phyloP scores from a whole-genome alignment of 1,140 invertebrate genomes.

The Habropoda laboriosa region DNA sequence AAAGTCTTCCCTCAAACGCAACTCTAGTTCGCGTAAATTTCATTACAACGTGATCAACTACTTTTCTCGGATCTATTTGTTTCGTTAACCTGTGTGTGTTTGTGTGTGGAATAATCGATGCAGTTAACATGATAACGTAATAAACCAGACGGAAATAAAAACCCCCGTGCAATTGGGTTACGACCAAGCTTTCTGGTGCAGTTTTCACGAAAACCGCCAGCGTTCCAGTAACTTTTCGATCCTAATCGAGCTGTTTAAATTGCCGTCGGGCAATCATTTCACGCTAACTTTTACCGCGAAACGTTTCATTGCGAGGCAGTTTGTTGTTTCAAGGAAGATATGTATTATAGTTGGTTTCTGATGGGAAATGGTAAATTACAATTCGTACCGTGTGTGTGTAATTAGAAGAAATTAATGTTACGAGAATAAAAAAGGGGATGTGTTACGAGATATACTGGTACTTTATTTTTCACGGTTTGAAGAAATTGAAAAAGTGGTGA shows the following conservation, averaged over 20 bases:
- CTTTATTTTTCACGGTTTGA: no score
- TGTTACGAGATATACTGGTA: no score
- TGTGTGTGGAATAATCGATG: neutral
- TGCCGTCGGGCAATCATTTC: neutral
- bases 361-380: no score
- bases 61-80: neutral
- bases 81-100: no score
- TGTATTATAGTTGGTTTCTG: no score
- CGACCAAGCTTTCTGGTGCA: neutral
- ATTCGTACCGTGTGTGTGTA: no score
- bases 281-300: neutral
- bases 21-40: neutral
- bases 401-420: no score
- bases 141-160: constrained; percentile 19
- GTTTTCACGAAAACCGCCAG: neutral
- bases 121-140: constrained; percentile 31
- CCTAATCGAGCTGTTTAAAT: neutral
- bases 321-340: neutral
- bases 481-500: no score
- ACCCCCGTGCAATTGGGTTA: constrained; percentile 20
- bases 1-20: neutral
- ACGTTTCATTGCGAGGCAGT: neutral
- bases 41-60: constrained; percentile 8
- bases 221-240: neutral
- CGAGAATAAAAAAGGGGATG: no score